phyloP scores from a whole-genome alignment of 2,113 vertebrate species.

The Lamprotornis superbus region DNA sequence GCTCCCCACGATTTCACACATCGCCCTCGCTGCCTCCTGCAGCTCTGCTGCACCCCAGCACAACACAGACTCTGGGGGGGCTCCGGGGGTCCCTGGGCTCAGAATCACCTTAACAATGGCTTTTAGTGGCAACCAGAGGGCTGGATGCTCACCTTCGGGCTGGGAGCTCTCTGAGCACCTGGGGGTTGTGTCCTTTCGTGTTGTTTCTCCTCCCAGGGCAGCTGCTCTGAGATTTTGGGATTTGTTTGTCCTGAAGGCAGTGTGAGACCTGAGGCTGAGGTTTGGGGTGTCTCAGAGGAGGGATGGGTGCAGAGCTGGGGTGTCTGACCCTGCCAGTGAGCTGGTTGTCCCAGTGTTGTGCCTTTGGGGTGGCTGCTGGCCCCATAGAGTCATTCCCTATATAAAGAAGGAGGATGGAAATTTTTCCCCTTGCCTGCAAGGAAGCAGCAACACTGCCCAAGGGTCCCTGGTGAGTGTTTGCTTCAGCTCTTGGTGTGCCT shows the following conservation, averaged over 20 bases:
- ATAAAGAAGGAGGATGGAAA: background rate
- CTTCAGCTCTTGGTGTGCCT: background rate
- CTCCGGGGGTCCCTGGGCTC: background rate
- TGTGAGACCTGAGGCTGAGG: background rate
- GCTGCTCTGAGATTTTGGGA: background rate
- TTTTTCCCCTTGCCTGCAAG: background rate
- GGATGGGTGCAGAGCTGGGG: fast-evolving
- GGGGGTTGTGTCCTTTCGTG: background rate
- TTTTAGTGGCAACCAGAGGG: fast-evolving
- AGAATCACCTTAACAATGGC: fast-evolving
- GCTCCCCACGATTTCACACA: background rate
- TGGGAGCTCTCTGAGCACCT: background rate
- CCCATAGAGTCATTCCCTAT: fast-evolving
- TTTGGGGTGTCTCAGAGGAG: background rate
- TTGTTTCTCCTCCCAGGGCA: background rate
- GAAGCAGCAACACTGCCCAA: fast-evolving
- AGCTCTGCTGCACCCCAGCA: background rate
- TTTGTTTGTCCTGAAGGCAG: background rate
- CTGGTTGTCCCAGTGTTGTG: background rate
- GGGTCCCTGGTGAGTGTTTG: background rate
- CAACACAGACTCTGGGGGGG: background rate
- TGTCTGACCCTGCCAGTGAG: background rate
- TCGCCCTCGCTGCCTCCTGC: background rate
- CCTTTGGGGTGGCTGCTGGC: background rate
- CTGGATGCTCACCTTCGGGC: fast-evolving